Conservation (phyloP, 2,797 vertebrate species). For the Pantherophis alleghaniensis region DNA sequence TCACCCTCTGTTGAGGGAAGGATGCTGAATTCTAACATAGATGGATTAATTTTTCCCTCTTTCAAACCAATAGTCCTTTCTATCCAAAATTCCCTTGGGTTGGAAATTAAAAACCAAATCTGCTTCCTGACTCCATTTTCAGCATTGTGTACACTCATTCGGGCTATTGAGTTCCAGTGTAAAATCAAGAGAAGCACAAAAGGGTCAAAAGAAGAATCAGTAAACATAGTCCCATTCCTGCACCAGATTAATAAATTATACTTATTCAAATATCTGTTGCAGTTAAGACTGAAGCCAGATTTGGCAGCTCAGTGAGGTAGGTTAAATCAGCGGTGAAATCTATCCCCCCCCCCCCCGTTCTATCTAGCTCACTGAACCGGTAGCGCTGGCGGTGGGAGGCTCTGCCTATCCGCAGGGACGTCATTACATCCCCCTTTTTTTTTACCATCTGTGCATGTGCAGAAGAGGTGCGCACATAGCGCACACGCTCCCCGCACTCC, state of each 20-base stretch:
- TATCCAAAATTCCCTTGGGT: background rate
- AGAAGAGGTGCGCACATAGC: too few species aligned
- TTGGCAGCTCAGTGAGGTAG: background rate
- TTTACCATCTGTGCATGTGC: too few species aligned
- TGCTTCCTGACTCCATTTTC: background rate
- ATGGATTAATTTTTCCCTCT: background rate
- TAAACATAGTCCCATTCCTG: background rate
- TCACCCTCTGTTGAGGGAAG: background rate
- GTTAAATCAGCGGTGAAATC: background rate
- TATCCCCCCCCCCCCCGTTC: too few species aligned
- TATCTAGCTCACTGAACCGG: too few species aligned
- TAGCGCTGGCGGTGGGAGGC: too few species aligned
- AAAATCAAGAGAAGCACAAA: background rate
- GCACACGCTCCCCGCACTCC: accelerated
- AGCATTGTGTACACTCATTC: background rate
- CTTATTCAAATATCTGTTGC: background rate
- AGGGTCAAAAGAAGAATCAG: background rate
- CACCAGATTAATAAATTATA: background rate
- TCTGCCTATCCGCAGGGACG: too few species aligned
- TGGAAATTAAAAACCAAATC: background rate
- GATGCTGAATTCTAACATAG: background rate
- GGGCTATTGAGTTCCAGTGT: background rate
- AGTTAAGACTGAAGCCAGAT: background rate
- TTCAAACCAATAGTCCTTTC: background rate
- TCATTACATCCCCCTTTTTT: too few species aligned